Conservation (phyloP, 2,797 vertebrate genomes). For the Schizopygopsis malacanthus region DNA sequence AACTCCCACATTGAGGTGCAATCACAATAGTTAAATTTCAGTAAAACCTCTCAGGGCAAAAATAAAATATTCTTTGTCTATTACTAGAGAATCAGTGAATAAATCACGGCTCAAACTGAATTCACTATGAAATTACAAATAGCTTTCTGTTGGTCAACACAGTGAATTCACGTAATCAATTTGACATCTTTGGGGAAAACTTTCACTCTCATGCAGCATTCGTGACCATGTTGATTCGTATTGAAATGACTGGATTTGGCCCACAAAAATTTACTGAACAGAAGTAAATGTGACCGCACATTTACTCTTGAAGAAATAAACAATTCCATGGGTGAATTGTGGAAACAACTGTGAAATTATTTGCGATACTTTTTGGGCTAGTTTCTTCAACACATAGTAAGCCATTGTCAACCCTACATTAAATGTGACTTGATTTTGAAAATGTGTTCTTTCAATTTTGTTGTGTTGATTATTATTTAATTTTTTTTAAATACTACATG, state of each 20-base stretch:
- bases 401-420: background rate
- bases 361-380: background rate
- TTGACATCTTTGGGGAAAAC: background rate
- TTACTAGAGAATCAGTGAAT: too few relatives aligned
- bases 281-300: background rate
- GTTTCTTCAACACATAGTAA: background rate
- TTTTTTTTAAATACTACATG: too few relatives aligned
- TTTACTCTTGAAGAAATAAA: background rate
- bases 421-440: too few relatives aligned
- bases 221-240: background rate
- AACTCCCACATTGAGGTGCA: background rate
- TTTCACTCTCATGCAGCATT: background rate
- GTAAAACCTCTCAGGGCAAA: too few relatives aligned
- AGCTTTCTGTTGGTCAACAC: too few relatives aligned
- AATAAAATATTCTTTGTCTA: too few relatives aligned
- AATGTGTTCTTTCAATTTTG: too few relatives aligned
- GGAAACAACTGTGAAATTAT: background rate
- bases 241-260: background rate
- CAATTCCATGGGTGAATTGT: background rate
- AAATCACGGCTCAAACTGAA: too few relatives aligned
- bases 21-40: too few relatives aligned
- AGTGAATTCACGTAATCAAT: background rate
- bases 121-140: too few relatives aligned
- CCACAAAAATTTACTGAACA: too few relatives aligned
- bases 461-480: too few relatives aligned